These are phyloP conservation scores for Lasioglossum oenotherae DNA, from an alignment of 2,888 invertebrate genomes.

Conservation along the genomic window DNA sequence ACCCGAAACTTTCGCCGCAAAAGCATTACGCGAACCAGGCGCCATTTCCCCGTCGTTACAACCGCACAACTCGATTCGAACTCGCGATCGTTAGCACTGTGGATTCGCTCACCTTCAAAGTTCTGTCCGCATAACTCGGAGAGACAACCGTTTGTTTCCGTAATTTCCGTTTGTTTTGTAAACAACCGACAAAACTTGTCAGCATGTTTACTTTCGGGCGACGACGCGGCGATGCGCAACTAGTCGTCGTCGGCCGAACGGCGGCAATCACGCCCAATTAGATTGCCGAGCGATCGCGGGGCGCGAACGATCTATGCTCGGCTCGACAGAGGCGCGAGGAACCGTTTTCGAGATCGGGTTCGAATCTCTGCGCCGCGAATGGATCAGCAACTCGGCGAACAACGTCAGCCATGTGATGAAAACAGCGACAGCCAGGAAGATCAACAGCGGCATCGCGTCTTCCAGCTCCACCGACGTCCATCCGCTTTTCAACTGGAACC, in stretches of 20 bases:
- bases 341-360: not conserved
- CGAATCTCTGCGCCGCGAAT: not conserved
- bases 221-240: not conserved
- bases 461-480: constrained; percentile 78
- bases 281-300: not conserved
- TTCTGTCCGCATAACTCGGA: not conserved
- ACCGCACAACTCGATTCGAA: not conserved
- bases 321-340: not conserved
- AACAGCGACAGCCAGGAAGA: constrained; percentile 70
- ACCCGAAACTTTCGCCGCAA: too few relatives aligned
- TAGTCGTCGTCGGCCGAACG: not conserved
- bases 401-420: constrained; percentile 66
- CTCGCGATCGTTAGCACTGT: not conserved
- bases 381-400: constrained; percentile 61
- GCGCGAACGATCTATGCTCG: not conserved
- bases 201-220: constrained; percentile 25
- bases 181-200: not conserved
- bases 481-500: constrained; percentile 50
- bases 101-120: not conserved
- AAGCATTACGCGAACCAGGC: not conserved
- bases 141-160: not conserved
- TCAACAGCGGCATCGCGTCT: constrained; percentile 76
- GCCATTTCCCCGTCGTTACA: not conserved
- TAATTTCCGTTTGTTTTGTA: too few relatives aligned
- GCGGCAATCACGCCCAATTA: not conserved